Conservation (phyloP, 2,113 vertebrate species). For the Ploceus nigricollis region DNA sequence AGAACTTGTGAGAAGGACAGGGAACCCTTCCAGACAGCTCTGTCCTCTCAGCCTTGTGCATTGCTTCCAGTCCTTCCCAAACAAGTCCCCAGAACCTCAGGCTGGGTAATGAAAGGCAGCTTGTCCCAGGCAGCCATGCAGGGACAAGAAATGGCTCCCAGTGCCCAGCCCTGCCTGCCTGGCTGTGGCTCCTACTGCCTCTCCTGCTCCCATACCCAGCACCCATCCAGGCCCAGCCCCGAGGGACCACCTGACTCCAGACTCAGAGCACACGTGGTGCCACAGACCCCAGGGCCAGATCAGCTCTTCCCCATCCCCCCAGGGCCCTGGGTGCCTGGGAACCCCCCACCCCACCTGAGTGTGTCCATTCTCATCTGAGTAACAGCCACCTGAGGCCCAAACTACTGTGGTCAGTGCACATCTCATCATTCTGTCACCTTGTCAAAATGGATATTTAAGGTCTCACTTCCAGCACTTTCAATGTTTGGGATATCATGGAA, state of each 20-base stretch:
- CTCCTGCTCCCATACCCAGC: not conserved
- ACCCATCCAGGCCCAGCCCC: not conserved
- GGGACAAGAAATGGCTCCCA: not conserved
- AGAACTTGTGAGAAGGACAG: not conserved
- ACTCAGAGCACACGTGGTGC: not conserved
- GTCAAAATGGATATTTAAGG: not conserved
- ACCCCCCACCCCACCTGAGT: not conserved
- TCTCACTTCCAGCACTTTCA: not conserved
- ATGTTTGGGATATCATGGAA: not conserved
- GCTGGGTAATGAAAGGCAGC: not conserved
- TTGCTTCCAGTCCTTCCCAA: not conserved
- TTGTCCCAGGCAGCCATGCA: not conserved
- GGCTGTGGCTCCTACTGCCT: not conserved
- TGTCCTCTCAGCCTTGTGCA: not conserved
- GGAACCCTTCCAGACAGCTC: not conserved
- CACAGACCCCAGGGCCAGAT: rapidly evolving
- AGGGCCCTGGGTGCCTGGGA: not conserved
- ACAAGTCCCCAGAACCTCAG: not conserved
- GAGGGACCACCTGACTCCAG: not conserved
- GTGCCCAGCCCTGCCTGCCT: not conserved
- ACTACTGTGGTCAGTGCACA: not conserved
- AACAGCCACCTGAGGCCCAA: not conserved
- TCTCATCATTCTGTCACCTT: not conserved
- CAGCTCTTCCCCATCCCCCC: not conserved
- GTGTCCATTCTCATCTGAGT: not conserved